Conservation (phyloP, 2,888 invertebrate species). For the Erannis defoliaria region DNA sequence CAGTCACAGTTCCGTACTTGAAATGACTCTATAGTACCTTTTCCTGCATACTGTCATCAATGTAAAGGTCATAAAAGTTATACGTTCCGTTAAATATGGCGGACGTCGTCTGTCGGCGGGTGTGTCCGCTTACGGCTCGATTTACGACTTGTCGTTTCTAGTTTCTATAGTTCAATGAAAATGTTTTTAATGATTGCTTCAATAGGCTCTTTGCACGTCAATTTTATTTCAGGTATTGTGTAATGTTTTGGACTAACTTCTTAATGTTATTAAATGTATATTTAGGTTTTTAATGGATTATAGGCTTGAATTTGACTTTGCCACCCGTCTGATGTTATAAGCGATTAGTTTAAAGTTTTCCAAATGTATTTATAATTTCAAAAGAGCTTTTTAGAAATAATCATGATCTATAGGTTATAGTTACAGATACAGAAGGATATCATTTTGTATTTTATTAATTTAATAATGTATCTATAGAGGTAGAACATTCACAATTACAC, state of each 20-base stretch:
- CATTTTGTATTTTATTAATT: no score
- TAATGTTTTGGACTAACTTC: not conserved
- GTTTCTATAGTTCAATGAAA: conserved; percentile 34
- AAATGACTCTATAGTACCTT: conserved; percentile 55
- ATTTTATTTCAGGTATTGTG: conserved; percentile 6
- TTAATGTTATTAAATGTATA: no score
- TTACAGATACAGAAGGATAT: no score
- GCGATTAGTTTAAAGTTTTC: no score
- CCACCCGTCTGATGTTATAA: no score
- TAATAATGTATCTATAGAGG: no score
- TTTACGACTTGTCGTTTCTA: conserved; percentile 64
- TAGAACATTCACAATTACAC: not conserved
- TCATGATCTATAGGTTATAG: no score
- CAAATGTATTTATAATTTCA: no score
- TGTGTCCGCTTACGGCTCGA: conserved; percentile 65
- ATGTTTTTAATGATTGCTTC: conserved; percentile 22
- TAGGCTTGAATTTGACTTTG: no score
- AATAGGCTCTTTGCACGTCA: not conserved
- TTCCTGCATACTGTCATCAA: conserved; percentile 70
- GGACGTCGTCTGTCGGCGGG: conserved; percentile 54
- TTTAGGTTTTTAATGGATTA: no score
- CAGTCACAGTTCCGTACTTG: conserved; percentile 35
- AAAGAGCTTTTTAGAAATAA: no score
- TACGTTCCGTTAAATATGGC: conserved; percentile 66
- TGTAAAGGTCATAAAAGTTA: conserved; percentile 76